These are phyloP conservation scores for Stegodyphus mimosarum DNA, from an alignment of 1,140 invertebrate species.

Conservation along the genomic window DNA sequence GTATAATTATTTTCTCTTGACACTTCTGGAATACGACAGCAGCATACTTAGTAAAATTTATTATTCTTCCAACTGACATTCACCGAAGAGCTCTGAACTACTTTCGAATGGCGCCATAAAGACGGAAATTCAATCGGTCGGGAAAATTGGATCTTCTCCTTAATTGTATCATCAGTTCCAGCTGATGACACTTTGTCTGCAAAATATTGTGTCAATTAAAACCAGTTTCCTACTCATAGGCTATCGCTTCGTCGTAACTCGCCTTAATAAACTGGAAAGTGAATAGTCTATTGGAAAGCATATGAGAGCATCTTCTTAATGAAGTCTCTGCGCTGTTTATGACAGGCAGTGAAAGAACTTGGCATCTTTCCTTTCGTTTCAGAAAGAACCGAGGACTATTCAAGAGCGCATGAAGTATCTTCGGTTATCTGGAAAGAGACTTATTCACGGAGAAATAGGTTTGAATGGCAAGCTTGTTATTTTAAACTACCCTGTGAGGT, in stretches of 20 bases:
- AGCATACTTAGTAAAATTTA: no score
- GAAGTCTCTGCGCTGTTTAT: constrained; percentile 14
- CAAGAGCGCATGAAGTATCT: no score
- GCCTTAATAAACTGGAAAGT: neutral
- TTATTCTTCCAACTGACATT: no score
- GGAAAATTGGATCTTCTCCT: constrained; percentile 37
- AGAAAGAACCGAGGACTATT: no score
- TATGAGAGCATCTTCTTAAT: neutral
- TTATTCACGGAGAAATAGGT: no score
- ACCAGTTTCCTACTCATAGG: neutral
- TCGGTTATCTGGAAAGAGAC: no score
- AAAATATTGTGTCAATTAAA: constrained; percentile 36
- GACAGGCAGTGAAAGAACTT: neutral
- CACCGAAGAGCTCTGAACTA: neutral
- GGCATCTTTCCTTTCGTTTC: neutral
- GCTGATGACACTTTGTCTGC: constrained; percentile 5
- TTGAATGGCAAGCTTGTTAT: no score
- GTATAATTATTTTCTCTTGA: no score
- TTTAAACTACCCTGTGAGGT: no score
- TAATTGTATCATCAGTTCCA: constrained; percentile 32
- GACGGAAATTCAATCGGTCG: constrained; percentile 23
- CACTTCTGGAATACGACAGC: no score
- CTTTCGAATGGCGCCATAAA: constrained; percentile 1
- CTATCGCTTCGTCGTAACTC: constrained; percentile 16
- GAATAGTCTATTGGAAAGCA: neutral